A percentile compares a stretch with the other conserved stretches of the same genome.
Conservation (phyloP, 2,797 vertebrate species). For the Lemur catta region DNA sequence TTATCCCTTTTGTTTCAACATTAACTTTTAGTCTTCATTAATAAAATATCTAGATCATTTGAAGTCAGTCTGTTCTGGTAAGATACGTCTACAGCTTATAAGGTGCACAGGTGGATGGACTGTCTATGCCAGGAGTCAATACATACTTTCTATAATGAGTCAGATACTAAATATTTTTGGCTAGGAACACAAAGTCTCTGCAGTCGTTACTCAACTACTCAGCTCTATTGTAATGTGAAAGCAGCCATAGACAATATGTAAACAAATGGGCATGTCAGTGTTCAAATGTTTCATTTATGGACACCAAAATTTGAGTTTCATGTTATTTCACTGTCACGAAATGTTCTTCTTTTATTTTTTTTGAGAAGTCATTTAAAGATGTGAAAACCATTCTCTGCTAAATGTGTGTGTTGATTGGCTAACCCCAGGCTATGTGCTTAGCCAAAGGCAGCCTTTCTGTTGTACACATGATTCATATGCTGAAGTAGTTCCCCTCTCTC, state of each 20-base stretch:
- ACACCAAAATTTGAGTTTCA: constrained; percentile 26
- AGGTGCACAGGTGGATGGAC: background rate
- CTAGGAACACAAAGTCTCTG: background rate
- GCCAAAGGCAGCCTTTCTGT: background rate
- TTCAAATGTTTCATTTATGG: background rate
- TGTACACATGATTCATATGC: background rate
- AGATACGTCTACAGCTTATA: background rate
- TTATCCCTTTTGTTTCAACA: constrained; percentile 22
- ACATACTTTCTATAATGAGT: background rate
- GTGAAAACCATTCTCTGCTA: background rate
- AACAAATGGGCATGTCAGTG: background rate
- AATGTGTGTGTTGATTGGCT: background rate
- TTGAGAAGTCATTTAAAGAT: constrained; percentile 24
- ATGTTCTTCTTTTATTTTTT: constrained; percentile 2
- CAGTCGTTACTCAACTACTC: background rate
- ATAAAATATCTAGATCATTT: constrained; percentile 12
- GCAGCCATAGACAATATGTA: background rate
- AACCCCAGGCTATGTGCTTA: background rate
- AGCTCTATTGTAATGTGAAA: background rate
- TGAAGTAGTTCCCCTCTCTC: background rate
- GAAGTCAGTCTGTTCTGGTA: constrained; percentile 29
- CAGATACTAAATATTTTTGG: background rate
- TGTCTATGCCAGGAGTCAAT: background rate
- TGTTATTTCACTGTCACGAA: constrained; percentile 34
- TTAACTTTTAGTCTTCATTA: constrained; percentile 34